Evolutionary conservation across 2,113 vertebrate species (phyloP), one percentile per base, ranked within the genome.

Genomic region (Deroptyus accipitrinus): DNA sequence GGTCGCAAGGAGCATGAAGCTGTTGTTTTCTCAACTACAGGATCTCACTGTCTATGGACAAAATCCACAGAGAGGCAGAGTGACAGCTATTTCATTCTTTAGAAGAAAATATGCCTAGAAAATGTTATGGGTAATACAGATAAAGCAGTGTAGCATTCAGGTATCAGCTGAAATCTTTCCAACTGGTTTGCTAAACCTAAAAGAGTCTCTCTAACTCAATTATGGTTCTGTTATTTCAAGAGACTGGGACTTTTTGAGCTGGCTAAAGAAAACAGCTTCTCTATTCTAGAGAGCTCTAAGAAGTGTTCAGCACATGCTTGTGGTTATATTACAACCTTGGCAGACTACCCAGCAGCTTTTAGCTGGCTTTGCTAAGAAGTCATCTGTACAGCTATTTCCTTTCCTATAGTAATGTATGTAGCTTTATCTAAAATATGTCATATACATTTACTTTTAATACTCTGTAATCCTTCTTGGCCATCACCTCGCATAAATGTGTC

Each of bases 161-260:
- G 31, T 90, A 86, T 68, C 88, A 86, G 73, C 66, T 93, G 85
- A 94, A 72, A 44, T 63, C 6, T 86, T 76, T 91, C 88, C 80
- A 95, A 67, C 22, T 73, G 59, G 46, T 88, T 82, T 93, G 41
- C 85, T 86, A 54, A 86, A 93, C 75, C 78, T 86, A 27, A 69
- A 94, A 78, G 88, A 91, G 68, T 89, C 91, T 69, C 49, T 92
- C 86, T 81, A 88, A 73, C 69, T 95, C 90, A 94, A 16, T 96
- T 96, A 92, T 84, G 42, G 59, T 93, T 94, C 64, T 94, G 78
- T 95, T 95, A 75, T 94, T 91, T 95, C 92, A 96, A 92, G 84
- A 88, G 86, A 81, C 84, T 83, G 81, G 25, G 70, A 64, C 84
- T 91, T 92, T 85, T 94, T 87, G 90, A 92, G 88, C 72, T 83